Conservation (phyloP, 1,140 invertebrate genomes). For the Drosophila kanapiae region DNA sequence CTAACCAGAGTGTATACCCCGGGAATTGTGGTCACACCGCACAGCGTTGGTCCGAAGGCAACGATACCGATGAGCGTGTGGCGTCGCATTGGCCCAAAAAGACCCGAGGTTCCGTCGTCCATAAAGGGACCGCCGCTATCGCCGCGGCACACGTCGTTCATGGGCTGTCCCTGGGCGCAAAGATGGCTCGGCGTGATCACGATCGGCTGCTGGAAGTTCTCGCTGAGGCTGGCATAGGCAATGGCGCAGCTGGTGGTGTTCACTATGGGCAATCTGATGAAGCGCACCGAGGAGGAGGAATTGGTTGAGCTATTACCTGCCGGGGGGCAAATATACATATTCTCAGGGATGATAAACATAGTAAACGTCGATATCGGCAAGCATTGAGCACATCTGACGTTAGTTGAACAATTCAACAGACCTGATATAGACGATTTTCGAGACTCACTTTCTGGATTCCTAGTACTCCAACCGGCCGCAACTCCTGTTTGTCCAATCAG, state of each 20-base stretch:
- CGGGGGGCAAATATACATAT: not conserved
- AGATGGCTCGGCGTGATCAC: constrained; percentile 85
- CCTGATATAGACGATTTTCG: constrained; percentile 17
- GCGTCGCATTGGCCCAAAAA: constrained; percentile 68
- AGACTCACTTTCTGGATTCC: constrained; percentile 59
- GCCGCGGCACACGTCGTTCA: constrained; percentile 85
- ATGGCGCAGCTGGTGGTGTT: constrained; percentile 76
- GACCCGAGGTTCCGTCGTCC: constrained; percentile 85
- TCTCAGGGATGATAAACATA: not conserved
- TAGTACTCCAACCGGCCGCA: constrained; percentile 87
- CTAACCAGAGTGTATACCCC: constrained; percentile 87
- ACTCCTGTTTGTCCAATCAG: constrained; percentile 85
- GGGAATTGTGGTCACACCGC: constrained; percentile 85
- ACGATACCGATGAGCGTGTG: constrained; percentile 88
- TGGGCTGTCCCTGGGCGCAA: constrained; percentile 86
- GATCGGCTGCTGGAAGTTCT: constrained; percentile 85
- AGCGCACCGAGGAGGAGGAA: constrained; percentile 37
- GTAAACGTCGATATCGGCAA: not conserved
- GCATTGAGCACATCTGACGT: not conserved
- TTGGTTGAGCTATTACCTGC: constrained; percentile 67
- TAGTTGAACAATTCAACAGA: constrained; percentile 13
- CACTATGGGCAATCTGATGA: constrained; percentile 85
- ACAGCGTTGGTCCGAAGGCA: constrained; percentile 88
- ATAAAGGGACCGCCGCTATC: constrained; percentile 90
- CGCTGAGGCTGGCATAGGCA: constrained; percentile 79